Base-by-base conservation (phyloP, 2,888 invertebrate species). In the Macrosiphum euphorbiae region DNA sequence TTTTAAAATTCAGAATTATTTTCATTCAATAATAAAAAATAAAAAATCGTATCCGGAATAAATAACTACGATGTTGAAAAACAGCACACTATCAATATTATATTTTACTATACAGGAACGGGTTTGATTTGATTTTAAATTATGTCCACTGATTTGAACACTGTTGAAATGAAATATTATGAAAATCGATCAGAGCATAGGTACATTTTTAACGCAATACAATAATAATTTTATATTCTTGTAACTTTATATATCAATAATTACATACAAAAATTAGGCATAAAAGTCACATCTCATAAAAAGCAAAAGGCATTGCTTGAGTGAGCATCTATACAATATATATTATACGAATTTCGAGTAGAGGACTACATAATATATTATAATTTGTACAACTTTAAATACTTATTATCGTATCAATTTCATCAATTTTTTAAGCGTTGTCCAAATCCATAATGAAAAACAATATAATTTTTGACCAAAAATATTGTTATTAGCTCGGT, bases 1-100 rank as follows among this genome's bases (percentile, higher is more conserved):
- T 78, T 78, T 78, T 78, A 78, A 78, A 78, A 78, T 78, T 78
- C 35, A 35, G 78, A 78, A 35, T 78, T 78, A 78, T 35, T 78
- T 78, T 78, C 35, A 78, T 78, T 35, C 35, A 78, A 78, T 78
- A 35, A 35, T 78, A 78, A 35, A 35, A 78, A 78, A 78, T 16
- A 35, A 35, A 78, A 78, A 78, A 78, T 35, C 7, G 78, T 78
- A 78, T 35, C 35, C 78, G 35, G 35, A 78, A 78, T 35, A 78
- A 78, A 78, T 78, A 35, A 35, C 78, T 55, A 55, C 7, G 35
- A 8, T 35, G 35, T 78, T 78, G 78, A 35, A 67, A 78, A 35
- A 2, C 78, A 11, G 8, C 35, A 78, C 20, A 35, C 20, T 35
- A 78, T 78, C n/a, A 52, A 55, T 3, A 44, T 44, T 55, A 24